These are phyloP conservation scores for Lophura swinhoii DNA, from an alignment of 2,797 vertebrate species.

Conservation along the genomic window DNA sequence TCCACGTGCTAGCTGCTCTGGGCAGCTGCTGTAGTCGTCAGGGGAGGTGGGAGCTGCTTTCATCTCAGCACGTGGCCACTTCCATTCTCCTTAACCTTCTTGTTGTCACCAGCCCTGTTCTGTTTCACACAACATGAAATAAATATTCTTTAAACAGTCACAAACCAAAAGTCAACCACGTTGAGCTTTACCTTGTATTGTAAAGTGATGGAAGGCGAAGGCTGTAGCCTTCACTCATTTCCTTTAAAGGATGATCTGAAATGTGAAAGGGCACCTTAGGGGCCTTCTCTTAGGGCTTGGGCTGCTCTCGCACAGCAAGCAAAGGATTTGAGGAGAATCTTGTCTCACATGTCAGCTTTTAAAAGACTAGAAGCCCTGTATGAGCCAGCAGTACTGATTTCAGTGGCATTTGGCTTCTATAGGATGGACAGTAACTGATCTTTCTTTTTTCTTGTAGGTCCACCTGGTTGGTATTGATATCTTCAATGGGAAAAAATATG, in stretches of 20 bases:
- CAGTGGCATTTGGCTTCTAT: not conserved
- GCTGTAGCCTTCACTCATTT: no score
- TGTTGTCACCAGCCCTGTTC: rapidly evolving
- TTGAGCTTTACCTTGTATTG: not conserved
- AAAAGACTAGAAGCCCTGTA: rapidly evolving
- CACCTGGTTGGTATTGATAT: slow-evolving; percentile 99
- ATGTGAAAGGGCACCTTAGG: not conserved
- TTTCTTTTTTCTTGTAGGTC: slow-evolving; percentile 80
- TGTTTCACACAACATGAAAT: not conserved
- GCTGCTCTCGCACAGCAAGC: not conserved
- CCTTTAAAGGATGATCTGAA: not conserved
- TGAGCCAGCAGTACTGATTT: not conserved
- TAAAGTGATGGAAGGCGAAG: not conserved
- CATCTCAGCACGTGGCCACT: not conserved
- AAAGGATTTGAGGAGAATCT: not conserved
- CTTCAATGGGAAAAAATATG: slow-evolving; percentile 98
- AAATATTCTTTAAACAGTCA: not conserved
- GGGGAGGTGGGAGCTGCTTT: not conserved
- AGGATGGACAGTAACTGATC: not conserved
- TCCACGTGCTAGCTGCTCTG: not conserved
- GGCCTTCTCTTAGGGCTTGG: rapidly evolving
- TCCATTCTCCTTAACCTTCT: not conserved
- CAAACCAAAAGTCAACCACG: not conserved
- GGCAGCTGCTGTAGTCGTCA: not conserved
- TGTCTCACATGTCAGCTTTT: not conserved